Evolutionary conservation across 2,797 vertebrate species (phyloP).

Genomic region (Menidia menidia): DNA sequence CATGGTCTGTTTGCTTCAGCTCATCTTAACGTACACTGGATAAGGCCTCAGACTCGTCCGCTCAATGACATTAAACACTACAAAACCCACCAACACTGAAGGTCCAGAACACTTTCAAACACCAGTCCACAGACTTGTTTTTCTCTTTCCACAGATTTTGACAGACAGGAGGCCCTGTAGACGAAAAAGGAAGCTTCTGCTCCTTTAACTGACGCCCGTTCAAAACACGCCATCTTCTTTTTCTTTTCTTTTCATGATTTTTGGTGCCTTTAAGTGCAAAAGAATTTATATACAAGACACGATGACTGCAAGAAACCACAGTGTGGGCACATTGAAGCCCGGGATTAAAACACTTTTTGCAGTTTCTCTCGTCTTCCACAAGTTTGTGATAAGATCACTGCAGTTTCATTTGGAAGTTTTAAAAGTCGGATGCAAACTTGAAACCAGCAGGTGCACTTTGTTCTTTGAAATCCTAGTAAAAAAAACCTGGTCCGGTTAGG

Average conservation of each 20-base stretch:
- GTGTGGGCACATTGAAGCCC: constrained; percentile 25
- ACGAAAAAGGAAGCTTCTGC: constrained; percentile 12
- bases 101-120: constrained; percentile 46
- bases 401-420: constrained; percentile 41
- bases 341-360: constrained; percentile 20
- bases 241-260: constrained; percentile 49
- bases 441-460: constrained; percentile 75
- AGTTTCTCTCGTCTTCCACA: constrained; percentile 25
- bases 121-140: background rate
- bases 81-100: constrained; percentile 47
- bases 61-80: constrained; percentile 46
- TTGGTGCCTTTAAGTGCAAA: constrained; percentile 82
- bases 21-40: constrained; percentile 79
- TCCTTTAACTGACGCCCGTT: too few species aligned
- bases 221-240: constrained; percentile 8
- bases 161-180: background rate
- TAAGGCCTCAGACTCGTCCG: constrained; percentile 57
- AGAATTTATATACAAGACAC: constrained; percentile 65
- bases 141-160: too few species aligned
- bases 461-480: constrained; percentile 11
- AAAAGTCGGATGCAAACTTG: constrained; percentile 59
- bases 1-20: constrained; percentile 37
- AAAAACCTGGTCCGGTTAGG: background rate
- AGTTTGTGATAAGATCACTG: constrained; percentile 38
- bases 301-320: constrained; percentile 53